Evolutionary conservation across 2,888 invertebrate genomes (phyloP).

Genomic region (Drosophila pseudotalamancana): DNA sequence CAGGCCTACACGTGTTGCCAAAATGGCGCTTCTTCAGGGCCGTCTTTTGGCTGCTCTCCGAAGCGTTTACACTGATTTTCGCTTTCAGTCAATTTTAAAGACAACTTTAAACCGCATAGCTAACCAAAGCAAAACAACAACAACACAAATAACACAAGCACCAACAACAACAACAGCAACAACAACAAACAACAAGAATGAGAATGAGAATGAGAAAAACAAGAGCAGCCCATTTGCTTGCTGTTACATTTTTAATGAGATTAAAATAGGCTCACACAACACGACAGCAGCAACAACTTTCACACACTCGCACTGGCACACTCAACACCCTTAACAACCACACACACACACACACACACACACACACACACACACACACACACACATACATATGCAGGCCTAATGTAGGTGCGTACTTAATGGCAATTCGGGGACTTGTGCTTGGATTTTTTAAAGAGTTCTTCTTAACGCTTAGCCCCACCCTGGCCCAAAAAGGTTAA

Average conservation of each 20-base stretch:
- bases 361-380: constrained; percentile 20
- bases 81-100: constrained; percentile 81
- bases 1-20: constrained; percentile 57
- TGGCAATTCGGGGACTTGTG: constrained; percentile 80
- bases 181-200: constrained; percentile 13
- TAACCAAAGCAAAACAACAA: constrained; percentile 48
- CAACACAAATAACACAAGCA: constrained; percentile 17
- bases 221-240: constrained; percentile 64
- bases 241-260: constrained; percentile 80
- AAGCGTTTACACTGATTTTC: constrained; percentile 80
- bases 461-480: constrained; percentile 8
- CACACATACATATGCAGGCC: constrained; percentile 11
- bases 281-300: constrained; percentile 56
- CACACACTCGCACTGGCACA: constrained; percentile 31
- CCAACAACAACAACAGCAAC: constrained; percentile 19
- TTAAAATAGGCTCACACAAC: constrained; percentile 79
- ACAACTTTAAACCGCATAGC: constrained; percentile 79
- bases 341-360: too few relatives aligned
- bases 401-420: constrained; percentile 75
- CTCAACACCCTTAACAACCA: constrained; percentile 14
- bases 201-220: neutral
- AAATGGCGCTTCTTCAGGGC: constrained; percentile 45
- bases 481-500: constrained; percentile 63
- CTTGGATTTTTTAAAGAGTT: constrained; percentile 56
- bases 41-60: constrained; percentile 54